Evolutionary conservation across 2,113 vertebrate genomes (phyloP).

Genomic region (Entelurus aequoreus): DNA sequence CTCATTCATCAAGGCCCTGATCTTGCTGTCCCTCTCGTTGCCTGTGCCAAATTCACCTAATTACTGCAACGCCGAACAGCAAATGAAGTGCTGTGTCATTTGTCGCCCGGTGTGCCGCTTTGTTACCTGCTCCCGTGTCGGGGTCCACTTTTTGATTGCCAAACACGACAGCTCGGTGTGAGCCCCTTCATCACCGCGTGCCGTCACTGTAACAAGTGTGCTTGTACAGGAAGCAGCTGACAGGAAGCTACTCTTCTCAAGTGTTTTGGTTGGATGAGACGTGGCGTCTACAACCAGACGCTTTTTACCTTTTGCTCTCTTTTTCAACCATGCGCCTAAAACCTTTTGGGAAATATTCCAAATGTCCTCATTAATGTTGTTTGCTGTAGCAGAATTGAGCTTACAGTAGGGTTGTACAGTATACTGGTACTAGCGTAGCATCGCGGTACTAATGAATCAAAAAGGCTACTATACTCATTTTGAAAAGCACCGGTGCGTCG

Average conservation of each 20-base stretch:
- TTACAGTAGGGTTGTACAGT: too few species aligned
- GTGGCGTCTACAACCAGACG: too few species aligned
- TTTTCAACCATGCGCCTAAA: too few species aligned
- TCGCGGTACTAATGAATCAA: too few species aligned
- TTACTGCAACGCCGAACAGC: constrained; percentile 77
- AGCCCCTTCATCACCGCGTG: constrained; percentile 74
- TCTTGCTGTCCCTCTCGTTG: constrained; percentile 74
- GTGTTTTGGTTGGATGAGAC: neutral
- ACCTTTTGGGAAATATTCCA: too few species aligned
- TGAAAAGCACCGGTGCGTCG: too few species aligned
- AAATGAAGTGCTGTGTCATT: constrained; percentile 82
- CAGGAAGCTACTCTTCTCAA: constrained; percentile 4
- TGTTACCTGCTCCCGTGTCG: constrained; percentile 71
- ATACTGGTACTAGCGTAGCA: too few species aligned
- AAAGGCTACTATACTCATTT: too few species aligned
- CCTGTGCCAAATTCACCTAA: constrained; percentile 82
- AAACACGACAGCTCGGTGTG: constrained; percentile 64
- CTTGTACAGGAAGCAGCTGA: neutral
- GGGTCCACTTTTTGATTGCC: constrained; percentile 72
- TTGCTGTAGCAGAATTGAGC: too few species aligned
- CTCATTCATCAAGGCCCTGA: constrained; percentile 83
- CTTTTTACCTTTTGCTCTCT: too few species aligned
- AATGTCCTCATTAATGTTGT: too few species aligned
- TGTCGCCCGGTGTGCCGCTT: constrained; percentile 67
- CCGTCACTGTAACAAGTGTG: neutral